phyloP scores from a whole-genome alignment of 2,797 vertebrate genomes.

The Propithecus perrieri region DNA sequence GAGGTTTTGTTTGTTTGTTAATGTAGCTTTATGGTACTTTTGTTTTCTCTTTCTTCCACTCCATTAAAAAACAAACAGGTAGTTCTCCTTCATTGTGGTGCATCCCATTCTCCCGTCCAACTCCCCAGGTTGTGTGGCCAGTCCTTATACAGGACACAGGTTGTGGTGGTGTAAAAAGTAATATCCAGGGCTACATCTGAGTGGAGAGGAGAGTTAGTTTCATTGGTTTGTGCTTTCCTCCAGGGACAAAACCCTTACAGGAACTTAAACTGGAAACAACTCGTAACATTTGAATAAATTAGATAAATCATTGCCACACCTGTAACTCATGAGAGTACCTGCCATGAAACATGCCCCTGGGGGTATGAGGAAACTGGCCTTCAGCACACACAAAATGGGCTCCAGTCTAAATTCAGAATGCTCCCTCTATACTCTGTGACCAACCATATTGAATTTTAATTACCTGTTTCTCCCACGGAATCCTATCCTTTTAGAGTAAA shows the following conservation, averaged over 20 bases:
- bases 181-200: not conserved
- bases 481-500: not conserved
- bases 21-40: not conserved
- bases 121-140: not conserved
- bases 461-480: not conserved
- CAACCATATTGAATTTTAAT: not conserved
- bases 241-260: conserved; percentile 18
- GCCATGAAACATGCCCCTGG: not conserved
- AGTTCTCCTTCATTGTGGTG: not conserved
- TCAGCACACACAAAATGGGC: not conserved
- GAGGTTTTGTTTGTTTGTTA: conserved; percentile 45
- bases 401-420: not conserved
- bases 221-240: conserved; percentile 46
- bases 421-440: not conserved
- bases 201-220: conserved; percentile 15
- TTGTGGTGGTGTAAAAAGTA: conserved; percentile 2
- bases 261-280: conserved; percentile 51
- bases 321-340: conserved; percentile 24
- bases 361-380: not conserved
- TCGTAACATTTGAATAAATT: conserved; percentile 44
- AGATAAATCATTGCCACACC: conserved; percentile 60
- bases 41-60: conserved; percentile 29
- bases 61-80: not conserved
- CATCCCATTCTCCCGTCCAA: not conserved
- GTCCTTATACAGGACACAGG: not conserved